Evolutionary conservation across 2,113 vertebrate genomes (phyloP).

Genomic region (Thermophis baileyi): DNA sequence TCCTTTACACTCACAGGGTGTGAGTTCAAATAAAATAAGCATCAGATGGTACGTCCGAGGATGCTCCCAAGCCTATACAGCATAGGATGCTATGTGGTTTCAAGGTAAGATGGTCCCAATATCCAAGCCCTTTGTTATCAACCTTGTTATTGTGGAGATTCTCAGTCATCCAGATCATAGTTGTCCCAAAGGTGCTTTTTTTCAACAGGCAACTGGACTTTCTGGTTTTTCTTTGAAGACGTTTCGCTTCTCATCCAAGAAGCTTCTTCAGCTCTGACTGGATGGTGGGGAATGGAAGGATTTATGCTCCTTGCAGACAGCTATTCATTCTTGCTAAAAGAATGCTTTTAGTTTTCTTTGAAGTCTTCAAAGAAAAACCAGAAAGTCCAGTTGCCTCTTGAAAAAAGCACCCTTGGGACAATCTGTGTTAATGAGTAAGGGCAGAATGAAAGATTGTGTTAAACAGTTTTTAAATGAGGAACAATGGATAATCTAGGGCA

Average conservation of each 20-base stretch:
- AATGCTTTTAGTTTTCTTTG: no score
- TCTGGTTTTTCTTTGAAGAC: no score
- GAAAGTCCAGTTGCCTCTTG: no score
- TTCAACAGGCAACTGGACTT: no score
- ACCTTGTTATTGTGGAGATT: accelerated
- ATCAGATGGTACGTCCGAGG: not conserved
- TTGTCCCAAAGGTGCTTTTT: no score
- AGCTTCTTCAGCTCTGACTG: no score
- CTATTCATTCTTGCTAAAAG: no score
- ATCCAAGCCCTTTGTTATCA: not conserved
- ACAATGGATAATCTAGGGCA: not conserved
- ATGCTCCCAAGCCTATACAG: not conserved
- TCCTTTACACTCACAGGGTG: not conserved
- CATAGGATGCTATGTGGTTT: not conserved
- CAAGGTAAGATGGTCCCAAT: not conserved
- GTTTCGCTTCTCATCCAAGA: no score
- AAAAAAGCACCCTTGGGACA: not conserved
- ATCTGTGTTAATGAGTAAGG: accelerated
- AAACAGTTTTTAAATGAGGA: not conserved
- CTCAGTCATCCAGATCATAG: no score
- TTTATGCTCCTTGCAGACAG: no score
- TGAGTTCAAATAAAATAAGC: not conserved
- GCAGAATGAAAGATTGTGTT: not conserved
- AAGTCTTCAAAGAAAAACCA: no score
- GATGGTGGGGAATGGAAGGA: no score